These are phyloP conservation scores for Orbicella faveolata DNA, from an alignment of 64 coral and sea anemone genomes.

Conservation along the genomic window DNA sequence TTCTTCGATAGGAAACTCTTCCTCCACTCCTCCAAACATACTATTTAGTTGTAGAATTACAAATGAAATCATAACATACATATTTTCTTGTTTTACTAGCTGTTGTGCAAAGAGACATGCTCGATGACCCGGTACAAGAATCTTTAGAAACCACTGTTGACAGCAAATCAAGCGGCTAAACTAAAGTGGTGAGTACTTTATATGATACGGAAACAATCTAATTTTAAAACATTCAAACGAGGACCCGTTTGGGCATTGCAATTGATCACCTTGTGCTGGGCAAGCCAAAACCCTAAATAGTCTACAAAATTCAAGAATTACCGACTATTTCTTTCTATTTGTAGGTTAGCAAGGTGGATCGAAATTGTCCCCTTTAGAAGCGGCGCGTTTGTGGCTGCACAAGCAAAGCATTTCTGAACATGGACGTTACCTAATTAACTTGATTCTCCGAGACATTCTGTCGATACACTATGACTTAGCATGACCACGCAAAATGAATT, in stretches of 20 bases:
- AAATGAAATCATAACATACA: neutral
- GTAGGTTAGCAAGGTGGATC: neutral
- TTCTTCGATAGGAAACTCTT: no score
- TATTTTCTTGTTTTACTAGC: neutral
- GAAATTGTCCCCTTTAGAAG: neutral
- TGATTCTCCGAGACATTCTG: neutral
- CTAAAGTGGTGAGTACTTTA: neutral
- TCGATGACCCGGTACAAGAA: conserved; percentile 25
- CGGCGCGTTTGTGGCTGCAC: neutral
- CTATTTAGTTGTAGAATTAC: no score
- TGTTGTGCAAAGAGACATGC: conserved; percentile 33
- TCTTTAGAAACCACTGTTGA: conserved; percentile 26
- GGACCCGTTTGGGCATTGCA: no score
- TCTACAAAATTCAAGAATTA: neutral
- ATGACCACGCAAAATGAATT: neutral
- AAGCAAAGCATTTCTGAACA: neutral
- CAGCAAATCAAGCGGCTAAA: neutral
- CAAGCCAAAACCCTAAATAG: no score
- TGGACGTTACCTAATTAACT: neutral
- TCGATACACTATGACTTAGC: neutral
- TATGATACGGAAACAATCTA: no score
- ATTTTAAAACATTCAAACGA: no score
- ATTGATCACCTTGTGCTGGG: no score
- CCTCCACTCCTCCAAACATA: no score
- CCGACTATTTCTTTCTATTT: neutral